Base-by-base conservation (phyloP, 2,113 vertebrate species). In the Ovis canadensis region DNA sequence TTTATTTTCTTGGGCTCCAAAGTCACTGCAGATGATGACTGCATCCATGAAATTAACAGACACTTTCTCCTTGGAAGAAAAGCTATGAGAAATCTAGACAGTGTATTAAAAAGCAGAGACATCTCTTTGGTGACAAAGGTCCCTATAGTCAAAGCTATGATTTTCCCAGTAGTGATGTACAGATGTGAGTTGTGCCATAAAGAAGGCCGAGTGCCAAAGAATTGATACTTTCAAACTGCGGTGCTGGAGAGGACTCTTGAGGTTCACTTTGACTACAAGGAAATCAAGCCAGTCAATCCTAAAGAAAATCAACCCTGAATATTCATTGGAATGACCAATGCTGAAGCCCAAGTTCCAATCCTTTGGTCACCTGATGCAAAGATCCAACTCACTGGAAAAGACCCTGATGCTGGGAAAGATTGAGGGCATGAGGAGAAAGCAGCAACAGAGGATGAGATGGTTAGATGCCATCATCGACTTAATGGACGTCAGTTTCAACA, bases 151-250 rank as follows among this genome's bases (percentile, higher is more conserved):
- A 43, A 43, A 77, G 71, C 23, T 77, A 43, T 43, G 40, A 27
- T 77, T 77, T 43, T 77, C 27, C 71, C 71, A 77, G 23, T 27
- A 43, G 71, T 77, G 36, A 77, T 23, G 67, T 40, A 40, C 3
- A 0, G 10, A 74, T 77, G 40, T 77, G 71, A 77, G 40, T 77
- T 77, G 6, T 25, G 14, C 23, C 71, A 43, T 43, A 77, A 27
- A 4, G 23, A 77, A 77, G 23, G 40, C 3, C 27, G 71, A 43
- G 40, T 27, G 23, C 40, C 0, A 0, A 43, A 77, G 13, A 43
- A 77, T 27, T 43, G 40, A 77, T 77, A 27, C 40, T 43, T 77
- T 77, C 0, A 0, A 15, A 77, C 6, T 77, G 40, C 15, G 40
- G 71, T 77, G 12, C 71, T 77, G 23, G 40, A 77, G 23, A 27